These are phyloP conservation scores for Gobio occitaniae DNA, from an alignment of 2,797 vertebrate genomes.

Conservation along the genomic window DNA sequence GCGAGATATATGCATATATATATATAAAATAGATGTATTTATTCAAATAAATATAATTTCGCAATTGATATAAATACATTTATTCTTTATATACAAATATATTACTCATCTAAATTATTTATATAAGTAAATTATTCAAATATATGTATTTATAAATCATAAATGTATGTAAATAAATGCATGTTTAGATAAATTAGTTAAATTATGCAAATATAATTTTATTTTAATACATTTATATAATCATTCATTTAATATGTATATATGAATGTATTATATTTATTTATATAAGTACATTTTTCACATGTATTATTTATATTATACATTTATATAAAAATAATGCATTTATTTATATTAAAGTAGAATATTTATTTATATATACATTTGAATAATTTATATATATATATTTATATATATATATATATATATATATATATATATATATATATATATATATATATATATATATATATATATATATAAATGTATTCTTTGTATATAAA, in stretches of 20 bases:
- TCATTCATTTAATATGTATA: not conserved
- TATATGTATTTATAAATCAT: not conserved
- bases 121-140: not conserved
- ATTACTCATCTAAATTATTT: not conserved
- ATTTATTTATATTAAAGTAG: not conserved
- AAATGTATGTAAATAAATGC: not conserved
- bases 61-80: not conserved
- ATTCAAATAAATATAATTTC: not conserved
- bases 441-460: too few relatives aligned
- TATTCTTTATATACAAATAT: not conserved
- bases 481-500: too few relatives aligned
- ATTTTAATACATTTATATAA: not conserved
- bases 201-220: too few relatives aligned
- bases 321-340: not conserved
- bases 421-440: too few relatives aligned
- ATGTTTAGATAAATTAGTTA: not conserved
- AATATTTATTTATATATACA: too few relatives aligned
- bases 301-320: not conserved
- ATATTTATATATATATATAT: too few relatives aligned
- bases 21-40: slow-evolving; percentile 20
- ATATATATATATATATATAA: too few relatives aligned
- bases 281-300: not conserved
- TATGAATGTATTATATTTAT: not conserved
- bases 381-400: too few relatives aligned
- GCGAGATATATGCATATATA: not conserved